Conservation (phyloP, 2,888 invertebrate species). For the Rhyacophila evoluta region DNA sequence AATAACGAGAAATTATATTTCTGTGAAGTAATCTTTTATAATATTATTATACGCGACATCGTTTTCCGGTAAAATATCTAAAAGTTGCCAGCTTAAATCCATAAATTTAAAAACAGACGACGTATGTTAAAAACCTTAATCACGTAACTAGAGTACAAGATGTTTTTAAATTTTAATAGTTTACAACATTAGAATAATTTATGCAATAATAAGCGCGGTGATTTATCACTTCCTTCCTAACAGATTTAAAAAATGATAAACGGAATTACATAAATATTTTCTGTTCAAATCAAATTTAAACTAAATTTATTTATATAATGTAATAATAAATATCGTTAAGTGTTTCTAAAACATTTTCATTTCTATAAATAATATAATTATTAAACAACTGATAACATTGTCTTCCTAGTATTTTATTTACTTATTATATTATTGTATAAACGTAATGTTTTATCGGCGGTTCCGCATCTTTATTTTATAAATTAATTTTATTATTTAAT, state of each 20-base stretch:
- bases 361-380: not conserved
- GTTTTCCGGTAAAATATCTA: no score
- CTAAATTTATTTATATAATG: not conserved
- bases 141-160: no score
- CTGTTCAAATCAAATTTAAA: no score
- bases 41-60: no score
- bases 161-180: no score
- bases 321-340: not conserved
- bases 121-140: no score
- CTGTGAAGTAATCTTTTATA: no score
- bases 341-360: not conserved
- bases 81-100: no score
- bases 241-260: not conserved
- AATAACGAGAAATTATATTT: no score
- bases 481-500: not conserved
- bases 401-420: not conserved
- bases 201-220: not conserved
- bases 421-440: not conserved
- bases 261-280: not conserved
- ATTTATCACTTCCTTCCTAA: not conserved
- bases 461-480: not conserved
- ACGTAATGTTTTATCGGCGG: not conserved
- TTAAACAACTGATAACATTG: conserved; percentile 5
- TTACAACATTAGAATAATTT: not conserved
- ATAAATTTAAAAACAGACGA: no score